Conservation (phyloP, 2,797 vertebrate species). For the Muscicapa comitata region DNA sequence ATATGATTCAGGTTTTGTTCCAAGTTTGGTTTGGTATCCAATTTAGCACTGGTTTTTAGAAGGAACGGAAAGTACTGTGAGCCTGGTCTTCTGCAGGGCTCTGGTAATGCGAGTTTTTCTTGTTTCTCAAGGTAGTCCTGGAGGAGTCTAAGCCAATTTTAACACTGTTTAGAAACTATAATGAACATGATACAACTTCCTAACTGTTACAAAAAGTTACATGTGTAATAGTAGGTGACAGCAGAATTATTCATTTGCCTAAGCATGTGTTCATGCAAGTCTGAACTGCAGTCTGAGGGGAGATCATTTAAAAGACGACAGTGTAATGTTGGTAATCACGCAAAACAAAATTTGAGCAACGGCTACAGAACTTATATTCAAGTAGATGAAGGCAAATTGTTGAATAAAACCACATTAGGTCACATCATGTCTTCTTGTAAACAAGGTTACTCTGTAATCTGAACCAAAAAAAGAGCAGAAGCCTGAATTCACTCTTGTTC, state of each 20-base stretch:
- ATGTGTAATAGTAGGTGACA: slow-evolving; percentile 10
- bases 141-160: slow-evolving; percentile 23
- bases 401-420: not conserved
- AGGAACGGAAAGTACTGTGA: not conserved
- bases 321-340: not conserved
- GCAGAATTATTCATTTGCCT: not conserved
- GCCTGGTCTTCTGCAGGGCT: not conserved
- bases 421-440: not conserved
- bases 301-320: not conserved
- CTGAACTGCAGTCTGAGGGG: not conserved
- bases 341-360: not conserved
- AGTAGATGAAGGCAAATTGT: not conserved
- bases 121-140: slow-evolving; percentile 41
- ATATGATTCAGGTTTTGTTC: not conserved
- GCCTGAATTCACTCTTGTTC: not conserved
- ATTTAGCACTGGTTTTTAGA: not conserved
- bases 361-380: not conserved
- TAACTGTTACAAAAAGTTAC: slow-evolving; percentile 51
- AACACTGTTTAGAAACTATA: slow-evolving; percentile 38
- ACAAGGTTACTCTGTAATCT: not conserved
- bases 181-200: slow-evolving; percentile 32
- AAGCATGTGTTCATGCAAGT: not conserved
- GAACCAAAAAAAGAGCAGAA: not conserved
- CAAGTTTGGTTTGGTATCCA: not conserved
- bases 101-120: slow-evolving; percentile 46